Evolutionary conservation across 2,113 vertebrate species (phyloP).

Genomic region (Eublepharis macularius): DNA sequence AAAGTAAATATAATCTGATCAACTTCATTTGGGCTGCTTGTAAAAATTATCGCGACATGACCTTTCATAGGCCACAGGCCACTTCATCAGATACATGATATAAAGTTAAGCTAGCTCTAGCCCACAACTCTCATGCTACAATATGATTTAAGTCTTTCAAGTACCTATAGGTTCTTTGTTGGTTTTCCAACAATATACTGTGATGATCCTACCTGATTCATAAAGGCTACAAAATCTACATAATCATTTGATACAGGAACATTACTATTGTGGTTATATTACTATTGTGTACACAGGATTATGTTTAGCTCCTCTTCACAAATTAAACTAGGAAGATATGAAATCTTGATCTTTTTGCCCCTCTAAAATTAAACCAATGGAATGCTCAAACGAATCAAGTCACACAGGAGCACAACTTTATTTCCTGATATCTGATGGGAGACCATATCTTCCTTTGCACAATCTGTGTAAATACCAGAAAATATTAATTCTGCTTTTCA

Average conservation of each 20-base stretch:
- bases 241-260: neutral
- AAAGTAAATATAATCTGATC: conserved; percentile 13
- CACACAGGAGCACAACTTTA: neutral
- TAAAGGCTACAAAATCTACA: neutral
- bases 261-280: neutral
- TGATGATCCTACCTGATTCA: neutral
- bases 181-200: neutral
- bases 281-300: neutral
- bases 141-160: neutral
- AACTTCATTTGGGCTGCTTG: neutral
- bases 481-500: neutral
- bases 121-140: neutral
- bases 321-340: neutral
- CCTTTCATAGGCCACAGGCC: neutral
- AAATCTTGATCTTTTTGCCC: neutral
- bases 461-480: neutral
- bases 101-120: neutral
- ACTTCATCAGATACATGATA: neutral
- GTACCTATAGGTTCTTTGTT: neutral
- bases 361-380: conserved; percentile 28
- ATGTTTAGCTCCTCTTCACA: conserved; percentile 15
- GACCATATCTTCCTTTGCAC: neutral
- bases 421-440: neutral
- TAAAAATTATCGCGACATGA: neutral
- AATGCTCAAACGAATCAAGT: conserved; percentile 6